Percentiles rank a stretch among this genome's conserved stretches.
phyloP scores from a whole-genome alignment of 2,113 vertebrate genomes.

The Rhodinocichla rosea region DNA sequence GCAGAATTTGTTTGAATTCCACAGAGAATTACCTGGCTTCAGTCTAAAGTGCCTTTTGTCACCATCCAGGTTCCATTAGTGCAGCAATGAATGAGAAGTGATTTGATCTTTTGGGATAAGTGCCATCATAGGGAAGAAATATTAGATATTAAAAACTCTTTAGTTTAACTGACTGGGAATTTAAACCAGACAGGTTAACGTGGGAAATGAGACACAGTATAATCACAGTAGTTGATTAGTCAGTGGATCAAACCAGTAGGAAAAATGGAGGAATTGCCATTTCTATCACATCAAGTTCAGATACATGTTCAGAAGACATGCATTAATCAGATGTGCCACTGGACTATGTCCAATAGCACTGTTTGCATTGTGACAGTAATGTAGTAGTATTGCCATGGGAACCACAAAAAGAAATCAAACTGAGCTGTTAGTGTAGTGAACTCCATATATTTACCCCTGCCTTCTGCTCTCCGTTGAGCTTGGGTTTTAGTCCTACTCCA shows the following conservation, averaged over 20 bases:
- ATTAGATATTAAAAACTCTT: neutral
- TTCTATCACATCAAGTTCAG: neutral
- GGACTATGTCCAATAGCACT: neutral
- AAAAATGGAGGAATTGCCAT: neutral
- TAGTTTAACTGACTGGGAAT: constrained; percentile 11
- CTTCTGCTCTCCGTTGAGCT: neutral
- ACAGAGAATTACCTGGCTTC: neutral
- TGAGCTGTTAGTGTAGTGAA: neutral
- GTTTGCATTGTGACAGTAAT: neutral
- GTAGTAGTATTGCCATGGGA: neutral
- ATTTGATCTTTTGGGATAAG: neutral
- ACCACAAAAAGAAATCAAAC: neutral
- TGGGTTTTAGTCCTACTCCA: neutral
- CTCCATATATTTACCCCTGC: neutral
- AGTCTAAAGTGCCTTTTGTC: neutral
- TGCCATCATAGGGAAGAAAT: neutral
- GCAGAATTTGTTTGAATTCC: neutral
- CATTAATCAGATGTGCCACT: neutral
- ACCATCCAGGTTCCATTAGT: neutral
- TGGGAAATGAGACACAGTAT: neutral
- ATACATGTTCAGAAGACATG: neutral
- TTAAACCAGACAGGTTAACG: neutral
- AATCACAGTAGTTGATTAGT: neutral
- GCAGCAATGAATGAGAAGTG: neutral
- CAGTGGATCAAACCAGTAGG: neutral